Base-by-base conservation (phyloP, 2,113 vertebrate species). In the Dasyprocta punctata region DNA sequence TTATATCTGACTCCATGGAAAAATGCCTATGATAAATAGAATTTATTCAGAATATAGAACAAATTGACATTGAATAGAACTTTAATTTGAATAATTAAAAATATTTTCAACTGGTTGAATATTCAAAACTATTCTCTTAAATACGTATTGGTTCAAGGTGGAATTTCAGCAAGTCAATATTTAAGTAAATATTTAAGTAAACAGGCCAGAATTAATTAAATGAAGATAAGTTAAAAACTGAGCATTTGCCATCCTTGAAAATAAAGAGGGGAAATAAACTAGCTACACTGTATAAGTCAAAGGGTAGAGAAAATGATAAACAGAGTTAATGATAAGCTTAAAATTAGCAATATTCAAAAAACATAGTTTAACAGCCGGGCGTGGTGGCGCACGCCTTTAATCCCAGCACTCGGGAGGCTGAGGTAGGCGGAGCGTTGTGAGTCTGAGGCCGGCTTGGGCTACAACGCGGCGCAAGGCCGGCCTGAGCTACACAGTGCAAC, bases 181-280 rank as follows among this genome's bases (percentile, higher is more conserved):
- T 0, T 91, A 52, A 88, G 49, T 94, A 56, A 96, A 82, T 67
- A 92, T 77, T 95, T 93, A 92, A 91, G 36, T 87, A 63, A 56
- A 81, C 8, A 90, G 44, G 41, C 3, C 88, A 91, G 86, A 90
- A 47, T 56, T 92, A 92, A 61, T 89, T 85, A 13, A 88, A 56
- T 28, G 60, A 93, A 92, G 30, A 54, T 75, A 80, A 85, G 5
- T 81, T 81, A 28, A 89, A 92, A 63, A 4, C 20, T 81, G 33
- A 94, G 44, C 93, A 11, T 1, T 88, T 67, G 93, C 38, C 54
- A 84, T 67, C 41, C 83, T 65, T 85, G 54, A 30, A 88, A 96
- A 90, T 36, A 69, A 7, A 69, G 5, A 33, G 4, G 17, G 9
- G 8, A 94, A 90, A 86, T 36, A 90, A 86, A 82, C 60, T 91